These are phyloP conservation scores for Hydrozoanthus gracilis DNA, from an alignment of 92 coral and sea anemone species.

Conservation along the genomic window DNA sequence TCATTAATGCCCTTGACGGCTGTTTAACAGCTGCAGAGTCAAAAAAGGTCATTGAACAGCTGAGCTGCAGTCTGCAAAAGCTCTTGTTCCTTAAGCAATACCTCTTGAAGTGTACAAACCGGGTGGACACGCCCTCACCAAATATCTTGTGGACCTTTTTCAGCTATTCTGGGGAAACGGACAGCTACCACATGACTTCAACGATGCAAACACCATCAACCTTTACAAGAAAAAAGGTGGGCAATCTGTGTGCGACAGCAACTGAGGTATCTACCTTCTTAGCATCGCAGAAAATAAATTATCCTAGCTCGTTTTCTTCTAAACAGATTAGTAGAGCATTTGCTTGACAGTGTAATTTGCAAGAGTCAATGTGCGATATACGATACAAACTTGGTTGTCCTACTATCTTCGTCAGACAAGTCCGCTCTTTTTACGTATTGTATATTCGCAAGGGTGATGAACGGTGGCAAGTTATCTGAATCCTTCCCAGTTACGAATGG, in stretches of 20 bases:
- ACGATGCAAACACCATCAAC: background rate
- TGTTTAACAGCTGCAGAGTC: too few relatives aligned
- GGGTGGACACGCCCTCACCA: too few relatives aligned
- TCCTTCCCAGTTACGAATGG: background rate
- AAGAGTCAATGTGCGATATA: conserved; percentile 7
- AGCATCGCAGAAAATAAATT: conserved; percentile 5
- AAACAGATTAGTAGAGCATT: conserved; percentile 1
- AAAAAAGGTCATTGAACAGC: background rate
- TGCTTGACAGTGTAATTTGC: background rate
- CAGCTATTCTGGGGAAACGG: background rate
- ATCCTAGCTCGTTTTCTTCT: background rate
- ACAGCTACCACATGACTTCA: too few relatives aligned
- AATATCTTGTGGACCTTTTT: background rate
- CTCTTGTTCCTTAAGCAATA: background rate
- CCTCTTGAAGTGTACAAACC: background rate
- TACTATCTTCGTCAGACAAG: conserved; percentile 1
- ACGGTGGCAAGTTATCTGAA: background rate
- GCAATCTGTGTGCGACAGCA: background rate
- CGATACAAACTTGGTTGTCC: background rate
- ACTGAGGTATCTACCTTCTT: background rate
- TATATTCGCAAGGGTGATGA: background rate
- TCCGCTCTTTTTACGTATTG: background rate
- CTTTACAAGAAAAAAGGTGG: background rate
- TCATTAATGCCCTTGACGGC: too few relatives aligned
- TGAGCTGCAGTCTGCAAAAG: conserved; percentile 5